Base-by-base conservation (phyloP, 2,113 vertebrate genomes). In the Alligator mississippiensis region DNA sequence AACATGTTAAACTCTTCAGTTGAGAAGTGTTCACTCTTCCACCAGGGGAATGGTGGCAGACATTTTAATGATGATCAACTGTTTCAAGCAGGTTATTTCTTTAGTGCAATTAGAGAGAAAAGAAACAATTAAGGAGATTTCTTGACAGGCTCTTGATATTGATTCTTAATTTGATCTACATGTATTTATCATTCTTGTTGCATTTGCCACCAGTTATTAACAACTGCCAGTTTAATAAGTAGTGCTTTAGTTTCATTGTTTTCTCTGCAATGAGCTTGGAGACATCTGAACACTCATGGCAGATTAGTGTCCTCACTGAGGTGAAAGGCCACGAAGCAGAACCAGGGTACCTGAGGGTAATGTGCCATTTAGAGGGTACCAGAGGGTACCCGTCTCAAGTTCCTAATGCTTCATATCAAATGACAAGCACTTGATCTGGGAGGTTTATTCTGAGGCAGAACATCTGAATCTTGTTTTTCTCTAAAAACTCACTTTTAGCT, bases 401-500 rank as follows among this genome's bases (percentile, higher is more conserved):
- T 85, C 93, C 88, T 79, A 86, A 93, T 1, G 84, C 82, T 89
- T 61, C 68, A 1, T 93, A 68, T 95, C 93, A 3, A 72, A 77
- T 90, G 80, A 47, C 91, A 68, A 64, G 90, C 94, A 79, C 91
- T 93, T n/a, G 72, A 93, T 96, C 86, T 3, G 9, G 75, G 72
- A 80, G 89, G 10, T 18, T 62, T 77, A 16, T 77, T 92, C 85
- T 18, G 83, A 76, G 90, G 85, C 80, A 5, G 62, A 94, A 92
- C 94, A 95, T 96, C 96, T 97, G 97, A 77, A 81, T 66, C 93
- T 94, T 95, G 55, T 97, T 96, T 89, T 90, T 91, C 84, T 79
- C 3, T 96, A 94, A 85, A 95, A 96, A 94, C 90, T 88, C 64
- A 1, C 81, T 95, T 89, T 24, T 1, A 80, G 89, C 79, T 87